A percentile compares a stretch with the other conserved stretches of the same genome.
phyloP scores from a whole-genome alignment of 2,797 vertebrate genomes.

The Alcedo atthis region DNA sequence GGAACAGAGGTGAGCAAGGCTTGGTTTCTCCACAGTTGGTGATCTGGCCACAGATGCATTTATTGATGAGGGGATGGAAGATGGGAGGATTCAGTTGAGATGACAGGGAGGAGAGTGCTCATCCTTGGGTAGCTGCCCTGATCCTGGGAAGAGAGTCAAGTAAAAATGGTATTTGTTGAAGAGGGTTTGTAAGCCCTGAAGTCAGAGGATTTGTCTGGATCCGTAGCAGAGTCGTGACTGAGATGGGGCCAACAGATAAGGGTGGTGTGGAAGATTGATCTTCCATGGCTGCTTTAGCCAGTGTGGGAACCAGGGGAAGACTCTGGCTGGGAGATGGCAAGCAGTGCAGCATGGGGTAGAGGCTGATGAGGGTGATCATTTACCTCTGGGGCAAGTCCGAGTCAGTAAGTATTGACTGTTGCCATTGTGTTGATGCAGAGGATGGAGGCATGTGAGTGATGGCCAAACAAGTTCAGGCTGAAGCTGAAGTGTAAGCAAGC shows the following conservation, averaged over 20 bases:
- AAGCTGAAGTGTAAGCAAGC: neutral
- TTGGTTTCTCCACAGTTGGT: neutral
- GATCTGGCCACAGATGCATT: neutral
- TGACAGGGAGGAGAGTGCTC: neutral
- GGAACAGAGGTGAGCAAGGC: neutral
- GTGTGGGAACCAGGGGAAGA: neutral
- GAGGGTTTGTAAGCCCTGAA: neutral
- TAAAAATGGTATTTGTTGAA: neutral
- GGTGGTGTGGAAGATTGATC: neutral
- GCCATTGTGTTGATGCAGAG: accelerated
- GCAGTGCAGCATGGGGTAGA: accelerated
- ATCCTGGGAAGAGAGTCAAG: neutral
- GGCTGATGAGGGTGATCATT: accelerated
- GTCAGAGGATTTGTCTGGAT: neutral
- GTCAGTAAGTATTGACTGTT: accelerated
- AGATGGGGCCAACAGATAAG: neutral
- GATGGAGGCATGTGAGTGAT: neutral
- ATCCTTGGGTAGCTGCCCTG: neutral
- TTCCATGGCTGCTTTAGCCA: neutral
- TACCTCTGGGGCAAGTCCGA: neutral
- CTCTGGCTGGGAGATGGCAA: accelerated
- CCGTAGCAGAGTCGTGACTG: neutral
- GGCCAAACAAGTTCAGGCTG: neutral
- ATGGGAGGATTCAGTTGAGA: neutral
- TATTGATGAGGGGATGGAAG: neutral